These are phyloP conservation scores for Anthoscopus minutus DNA, from an alignment of 2,113 vertebrate genomes.

Conservation along the genomic window DNA sequence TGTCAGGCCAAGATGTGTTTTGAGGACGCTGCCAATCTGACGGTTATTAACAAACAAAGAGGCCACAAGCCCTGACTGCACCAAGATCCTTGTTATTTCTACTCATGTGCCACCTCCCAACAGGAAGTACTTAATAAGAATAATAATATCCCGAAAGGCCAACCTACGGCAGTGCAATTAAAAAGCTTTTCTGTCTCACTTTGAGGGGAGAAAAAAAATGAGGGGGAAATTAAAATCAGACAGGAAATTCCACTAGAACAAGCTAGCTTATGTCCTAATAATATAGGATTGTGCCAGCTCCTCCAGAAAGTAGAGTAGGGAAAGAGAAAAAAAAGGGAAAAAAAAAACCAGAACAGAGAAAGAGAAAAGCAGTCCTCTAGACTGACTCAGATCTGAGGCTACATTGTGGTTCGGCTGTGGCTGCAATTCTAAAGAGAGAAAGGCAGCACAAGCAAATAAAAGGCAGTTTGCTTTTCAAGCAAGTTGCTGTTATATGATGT, in stretches of 20 bases:
- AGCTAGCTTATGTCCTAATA: constrained; percentile 84
- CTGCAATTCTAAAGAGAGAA: constrained; percentile 46
- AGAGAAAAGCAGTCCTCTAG: constrained; percentile 15
- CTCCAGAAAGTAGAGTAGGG: constrained; percentile 56
- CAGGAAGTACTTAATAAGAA: constrained; percentile 90
- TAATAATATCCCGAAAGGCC: constrained; percentile 85
- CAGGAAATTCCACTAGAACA: constrained; percentile 91
- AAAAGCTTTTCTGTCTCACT: constrained; percentile 79
- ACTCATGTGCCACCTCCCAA: constrained; percentile 73
- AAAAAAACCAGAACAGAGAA: background rate
- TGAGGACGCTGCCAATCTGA: constrained; percentile 42
- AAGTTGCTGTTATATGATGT: constrained; percentile 47
- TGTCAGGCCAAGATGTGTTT: constrained; percentile 19
- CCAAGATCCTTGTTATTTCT: constrained; percentile 51
- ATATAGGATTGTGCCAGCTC: constrained; percentile 80
- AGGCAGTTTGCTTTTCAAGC: constrained; percentile 25
- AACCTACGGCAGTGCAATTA: constrained; percentile 80
- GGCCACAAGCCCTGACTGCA: constrained; percentile 36
- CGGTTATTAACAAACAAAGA: constrained; percentile 51
- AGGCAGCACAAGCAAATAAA: constrained; percentile 12
- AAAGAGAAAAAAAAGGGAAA: background rate
- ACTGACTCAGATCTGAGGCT: constrained; percentile 36
- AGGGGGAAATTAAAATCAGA: constrained; percentile 77
- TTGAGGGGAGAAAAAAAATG: constrained; percentile 34
- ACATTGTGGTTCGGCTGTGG: background rate